A percentile compares a stretch with the other conserved stretches of the same genome.
phyloP scores from a whole-genome alignment of 2,888 invertebrate genomes.

The Disparrhopalites patrizii region DNA sequence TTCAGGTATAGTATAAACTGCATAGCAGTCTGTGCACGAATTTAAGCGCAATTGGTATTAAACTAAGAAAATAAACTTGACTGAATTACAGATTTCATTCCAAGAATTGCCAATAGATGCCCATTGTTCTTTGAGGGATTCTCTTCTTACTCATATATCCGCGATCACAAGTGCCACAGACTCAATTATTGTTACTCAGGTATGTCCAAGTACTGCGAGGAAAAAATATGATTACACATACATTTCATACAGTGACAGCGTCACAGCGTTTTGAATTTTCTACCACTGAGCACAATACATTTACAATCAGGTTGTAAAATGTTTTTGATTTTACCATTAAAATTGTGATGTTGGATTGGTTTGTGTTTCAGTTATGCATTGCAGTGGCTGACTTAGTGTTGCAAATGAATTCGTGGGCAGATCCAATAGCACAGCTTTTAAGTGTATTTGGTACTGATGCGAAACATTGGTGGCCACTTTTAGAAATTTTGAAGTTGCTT shows the following conservation, averaged over 20 bases:
- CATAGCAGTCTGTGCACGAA: too few species aligned
- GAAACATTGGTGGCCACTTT: conserved; percentile 67
- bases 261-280: too few species aligned
- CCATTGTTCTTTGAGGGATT: conserved; percentile 80
- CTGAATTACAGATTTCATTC: conserved; percentile 59
- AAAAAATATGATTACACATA: neutral
- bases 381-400: conserved; percentile 90
- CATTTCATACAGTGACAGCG: too few species aligned
- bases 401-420: conserved; percentile 89
- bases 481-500: conserved; percentile 88
- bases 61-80: conserved; percentile 2
- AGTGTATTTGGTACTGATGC: conserved; percentile 62
- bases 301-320: too few species aligned
- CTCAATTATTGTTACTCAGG: conserved; percentile 80
- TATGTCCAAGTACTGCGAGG: too few species aligned
- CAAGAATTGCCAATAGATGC: conserved; percentile 84
- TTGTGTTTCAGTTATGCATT: conserved; percentile 65
- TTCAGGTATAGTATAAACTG: conserved; percentile 60
- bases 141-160: conserved; percentile 80
- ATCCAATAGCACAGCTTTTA: conserved; percentile 79
- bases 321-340: too few species aligned
- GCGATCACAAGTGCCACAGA: conserved; percentile 74
- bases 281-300: too few species aligned
- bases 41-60: too few species aligned
- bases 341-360: neutral